Base-by-base conservation (phyloP, 1,140 invertebrate species). In the Drosophila paulistorum region DNA sequence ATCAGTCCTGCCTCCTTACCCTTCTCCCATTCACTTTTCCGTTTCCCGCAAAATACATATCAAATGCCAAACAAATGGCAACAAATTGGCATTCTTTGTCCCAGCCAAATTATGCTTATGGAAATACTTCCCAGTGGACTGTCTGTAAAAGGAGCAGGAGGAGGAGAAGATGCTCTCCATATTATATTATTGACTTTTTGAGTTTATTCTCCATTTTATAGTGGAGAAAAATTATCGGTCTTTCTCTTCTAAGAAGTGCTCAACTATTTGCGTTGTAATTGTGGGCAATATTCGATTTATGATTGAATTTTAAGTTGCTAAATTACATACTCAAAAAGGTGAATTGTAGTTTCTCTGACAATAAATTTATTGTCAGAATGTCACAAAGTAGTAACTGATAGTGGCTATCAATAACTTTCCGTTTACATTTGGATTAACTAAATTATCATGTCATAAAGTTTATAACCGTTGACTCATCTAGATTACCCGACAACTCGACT, bases 271-370 rank as follows among this genome's bases (percentile, higher is more conserved):
- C 3, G 3, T 73, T 83, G 67, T 87, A 89, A 87, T 87, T 87
- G 84, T 89, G 71, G 84, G 83, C 65, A 89, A 89, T 83, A 89
- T 83, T 79, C 83, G 84, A 87, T 83, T 86, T 77, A 84, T 89
- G 83, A 68, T 83, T 89, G 83, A 83, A 79, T 87, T 89, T 73
- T 83, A 76, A 78, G 30, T 42, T 65, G 69, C 65, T 67, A 87
- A 87, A 74, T 83, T 68, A 62, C 57, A 41, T 10, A 1, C 0
- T 30, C 11, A 20, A 65, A 7, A 11, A 1, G 1, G 20, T 7
- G 9, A 23, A n/a, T 20, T 11, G 10, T 1, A 51, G 9, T 10
- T 5, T 23, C 7, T 30, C 6, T 30, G 6, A 30, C 1, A 30
- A 30, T 1, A 30, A 30, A 30, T 7, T 30, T 30, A 5, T 30